Percentiles rank a stretch among this genome's conserved stretches.
Conservation (phyloP, 30 jellyfish, hydroid and myxozoan species). For the Aurelia aurita complex sp. Pacific region DNA sequence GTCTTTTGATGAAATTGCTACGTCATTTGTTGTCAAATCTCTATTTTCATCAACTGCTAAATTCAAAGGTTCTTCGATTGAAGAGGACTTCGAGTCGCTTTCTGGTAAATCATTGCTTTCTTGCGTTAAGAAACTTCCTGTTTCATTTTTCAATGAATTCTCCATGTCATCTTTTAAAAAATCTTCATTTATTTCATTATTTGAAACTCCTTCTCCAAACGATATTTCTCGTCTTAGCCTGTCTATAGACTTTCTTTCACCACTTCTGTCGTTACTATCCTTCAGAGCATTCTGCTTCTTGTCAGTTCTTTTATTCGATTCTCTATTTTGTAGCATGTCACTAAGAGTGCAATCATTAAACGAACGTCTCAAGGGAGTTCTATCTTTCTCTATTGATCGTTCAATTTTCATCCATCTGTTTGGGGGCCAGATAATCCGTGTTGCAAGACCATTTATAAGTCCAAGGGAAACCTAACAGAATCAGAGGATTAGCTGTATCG, state of each 20-base stretch:
- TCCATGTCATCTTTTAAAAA: too few relatives aligned
- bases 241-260: too few relatives aligned
- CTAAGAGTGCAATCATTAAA: constrained; percentile 29
- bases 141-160: too few relatives aligned
- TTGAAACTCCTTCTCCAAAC: not conserved
- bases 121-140: too few relatives aligned
- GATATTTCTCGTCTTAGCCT: too few relatives aligned
- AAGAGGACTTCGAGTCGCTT: too few relatives aligned
- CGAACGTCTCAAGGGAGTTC: constrained; percentile 31
- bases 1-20: not conserved
- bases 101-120: too few relatives aligned
- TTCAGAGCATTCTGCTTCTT: not conserved
- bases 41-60: too few relatives aligned
- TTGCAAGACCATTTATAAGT: constrained; percentile 78
- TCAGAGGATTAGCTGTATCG: not conserved
- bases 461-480: constrained; percentile 78
- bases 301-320: not conserved
- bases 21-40: too few relatives aligned
- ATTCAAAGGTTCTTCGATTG: too few relatives aligned
- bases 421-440: constrained; percentile 94
- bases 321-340: constrained; percentile 9
- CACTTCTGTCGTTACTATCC: not conserved
- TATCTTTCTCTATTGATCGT: constrained; percentile 3
- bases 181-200: too few relatives aligned
- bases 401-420: constrained; percentile 77